These are phyloP conservation scores for Cryptus viduatorius DNA, from an alignment of 2,888 invertebrate genomes.

Conservation along the genomic window DNA sequence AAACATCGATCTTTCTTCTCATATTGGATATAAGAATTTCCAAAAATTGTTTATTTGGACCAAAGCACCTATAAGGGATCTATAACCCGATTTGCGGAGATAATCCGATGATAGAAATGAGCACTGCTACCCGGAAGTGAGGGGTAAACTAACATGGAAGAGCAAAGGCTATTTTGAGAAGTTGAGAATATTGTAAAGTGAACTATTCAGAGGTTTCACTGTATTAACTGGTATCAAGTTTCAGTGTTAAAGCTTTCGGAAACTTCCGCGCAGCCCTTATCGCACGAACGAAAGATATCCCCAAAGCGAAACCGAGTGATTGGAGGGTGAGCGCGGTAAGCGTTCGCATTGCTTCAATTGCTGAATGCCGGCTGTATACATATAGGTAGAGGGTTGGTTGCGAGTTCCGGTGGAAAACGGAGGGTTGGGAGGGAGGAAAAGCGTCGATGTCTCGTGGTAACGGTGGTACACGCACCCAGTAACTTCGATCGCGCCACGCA, in stretches of 20 bases:
- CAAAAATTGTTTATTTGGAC: too few relatives aligned
- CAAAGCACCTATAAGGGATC: too few relatives aligned
- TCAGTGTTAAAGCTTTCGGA: background rate
- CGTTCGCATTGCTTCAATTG: constrained; percentile 11
- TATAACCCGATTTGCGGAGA: too few relatives aligned
- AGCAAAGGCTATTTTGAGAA: background rate
- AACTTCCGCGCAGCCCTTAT: constrained; percentile 10
- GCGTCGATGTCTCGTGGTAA: constrained; percentile 70
- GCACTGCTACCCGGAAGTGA: background rate
- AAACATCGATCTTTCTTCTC: too few relatives aligned
- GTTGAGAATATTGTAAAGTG: background rate
- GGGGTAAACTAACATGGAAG: background rate
- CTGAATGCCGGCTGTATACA: background rate
- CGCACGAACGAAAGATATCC: constrained; percentile 5
- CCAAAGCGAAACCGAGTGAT: background rate
- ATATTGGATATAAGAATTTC: too few relatives aligned
- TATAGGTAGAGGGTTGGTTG: constrained; percentile 7
- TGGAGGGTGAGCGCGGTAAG: constrained; percentile 16
- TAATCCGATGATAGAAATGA: too few relatives aligned
- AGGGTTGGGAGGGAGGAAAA: constrained; percentile 17
- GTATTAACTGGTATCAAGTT: background rate
- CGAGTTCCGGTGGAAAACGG: constrained; percentile 15
- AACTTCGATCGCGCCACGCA: constrained; percentile 71
- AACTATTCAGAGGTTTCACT: background rate
- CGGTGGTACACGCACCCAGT: constrained; percentile 65